These are phyloP conservation scores for Pardosa pseudoannulata DNA, from an alignment of 2,888 invertebrate species.

Conservation along the genomic window DNA sequence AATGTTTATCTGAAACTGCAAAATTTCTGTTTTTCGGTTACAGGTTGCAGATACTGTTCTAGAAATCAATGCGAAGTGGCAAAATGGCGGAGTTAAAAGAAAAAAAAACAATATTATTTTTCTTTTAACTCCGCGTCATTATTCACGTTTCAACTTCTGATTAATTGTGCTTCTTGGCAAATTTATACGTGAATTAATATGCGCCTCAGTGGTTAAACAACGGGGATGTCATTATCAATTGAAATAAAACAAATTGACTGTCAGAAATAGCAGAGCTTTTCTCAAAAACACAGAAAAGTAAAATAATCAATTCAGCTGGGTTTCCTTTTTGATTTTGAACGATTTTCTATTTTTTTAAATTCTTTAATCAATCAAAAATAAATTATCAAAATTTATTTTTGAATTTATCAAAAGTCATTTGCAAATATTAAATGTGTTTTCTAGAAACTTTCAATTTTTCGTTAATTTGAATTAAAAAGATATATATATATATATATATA, in stretches of 20 bases:
- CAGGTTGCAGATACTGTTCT: background rate
- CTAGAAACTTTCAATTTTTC: too few species aligned
- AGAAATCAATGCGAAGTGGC: conserved; percentile 5
- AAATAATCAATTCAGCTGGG: background rate
- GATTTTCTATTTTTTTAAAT: background rate
- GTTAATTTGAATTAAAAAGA: too few species aligned
- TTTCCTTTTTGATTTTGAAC: background rate
- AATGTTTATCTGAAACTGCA: background rate
- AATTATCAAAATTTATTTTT: background rate
- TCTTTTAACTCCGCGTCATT: conserved; percentile 9
- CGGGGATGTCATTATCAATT: conserved; percentile 21
- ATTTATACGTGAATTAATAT: conserved; percentile 16
- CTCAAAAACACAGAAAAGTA: background rate
- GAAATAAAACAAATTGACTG: conserved; percentile 19
- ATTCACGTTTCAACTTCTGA: conserved; percentile 26
- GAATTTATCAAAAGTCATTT: background rate
- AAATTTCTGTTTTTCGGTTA: conserved; percentile 1
- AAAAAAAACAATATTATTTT: background rate
- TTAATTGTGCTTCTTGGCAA: conserved; percentile 28
- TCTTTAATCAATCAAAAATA: too few species aligned
- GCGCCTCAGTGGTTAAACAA: conserved; percentile 13
- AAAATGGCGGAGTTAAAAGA: background rate
- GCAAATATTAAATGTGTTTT: background rate
- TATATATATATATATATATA: too few species aligned
- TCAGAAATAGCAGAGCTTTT: background rate